Percentiles rank a stretch among this genome's conserved stretches.
Evolutionary conservation across 2,888 invertebrate genomes (phyloP).

Genomic region (Pristionchus entomophagus): DNA sequence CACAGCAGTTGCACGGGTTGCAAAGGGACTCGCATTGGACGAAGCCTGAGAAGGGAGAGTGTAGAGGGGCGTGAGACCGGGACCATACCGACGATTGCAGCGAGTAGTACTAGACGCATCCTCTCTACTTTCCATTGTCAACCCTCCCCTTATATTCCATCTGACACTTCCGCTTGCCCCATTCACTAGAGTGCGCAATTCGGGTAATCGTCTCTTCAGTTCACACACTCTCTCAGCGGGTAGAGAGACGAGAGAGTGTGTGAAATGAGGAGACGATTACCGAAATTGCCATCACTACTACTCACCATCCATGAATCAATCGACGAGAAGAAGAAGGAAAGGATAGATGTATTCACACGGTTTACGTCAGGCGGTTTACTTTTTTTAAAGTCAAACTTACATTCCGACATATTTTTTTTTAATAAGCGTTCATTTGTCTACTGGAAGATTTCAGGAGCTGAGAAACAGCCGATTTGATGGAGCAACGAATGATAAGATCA

Average conservation of each 20-base stretch:
- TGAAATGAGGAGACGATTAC: too few species aligned
- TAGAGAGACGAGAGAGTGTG: too few species aligned
- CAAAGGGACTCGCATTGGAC: too few species aligned
- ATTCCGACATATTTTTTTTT: not conserved
- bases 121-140: conserved; percentile 14
- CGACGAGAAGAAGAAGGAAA: too few species aligned
- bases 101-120: not conserved
- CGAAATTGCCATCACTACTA: too few species aligned
- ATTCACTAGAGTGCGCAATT: too few species aligned
- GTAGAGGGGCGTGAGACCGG: too few species aligned
- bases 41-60: too few species aligned
- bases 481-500: conserved; percentile 22
- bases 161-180: conserved; percentile 14
- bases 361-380: conserved; percentile 29
- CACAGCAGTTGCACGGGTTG: not conserved
- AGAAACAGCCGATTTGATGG: not conserved
- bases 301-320: not conserved
- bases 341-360: conserved; percentile 38
- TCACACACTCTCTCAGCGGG: too few species aligned
- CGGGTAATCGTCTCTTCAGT: too few species aligned
- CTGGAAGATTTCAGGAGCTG: conserved; percentile 11
- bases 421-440: not conserved
- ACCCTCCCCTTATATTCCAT: conserved; percentile 25
- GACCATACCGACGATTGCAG: not conserved
- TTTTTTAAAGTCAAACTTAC: not conserved